Conservation (phyloP, 2,113 vertebrate species). For the Actenoides lindsayi region DNA sequence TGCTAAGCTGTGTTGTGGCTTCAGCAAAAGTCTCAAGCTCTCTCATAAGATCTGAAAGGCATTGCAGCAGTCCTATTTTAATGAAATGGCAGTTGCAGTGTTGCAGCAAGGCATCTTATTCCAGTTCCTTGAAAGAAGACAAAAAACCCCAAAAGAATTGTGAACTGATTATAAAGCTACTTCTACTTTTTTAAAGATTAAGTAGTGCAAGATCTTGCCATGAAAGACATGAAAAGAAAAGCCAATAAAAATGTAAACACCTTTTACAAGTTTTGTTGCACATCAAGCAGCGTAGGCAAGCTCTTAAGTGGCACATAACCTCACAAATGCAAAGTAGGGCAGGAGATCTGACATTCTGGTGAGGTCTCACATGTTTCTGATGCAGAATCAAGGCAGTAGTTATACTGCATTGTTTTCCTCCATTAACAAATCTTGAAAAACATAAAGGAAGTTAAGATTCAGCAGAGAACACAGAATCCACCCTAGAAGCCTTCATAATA, state of each 20-base stretch:
- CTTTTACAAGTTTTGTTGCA: background rate
- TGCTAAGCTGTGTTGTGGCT: background rate
- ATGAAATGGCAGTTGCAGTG: background rate
- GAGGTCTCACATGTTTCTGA: background rate
- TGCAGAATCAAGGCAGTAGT: rapidly evolving
- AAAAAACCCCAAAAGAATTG: background rate
- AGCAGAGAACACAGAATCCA: background rate
- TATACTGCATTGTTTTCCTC: background rate
- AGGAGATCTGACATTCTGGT: background rate
- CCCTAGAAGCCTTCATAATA: background rate
- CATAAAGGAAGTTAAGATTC: background rate
- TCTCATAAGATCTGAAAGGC: background rate
- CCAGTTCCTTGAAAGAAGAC: background rate
- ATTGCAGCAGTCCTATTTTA: background rate
- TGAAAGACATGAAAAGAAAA: background rate
- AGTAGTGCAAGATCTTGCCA: background rate
- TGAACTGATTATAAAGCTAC: background rate
- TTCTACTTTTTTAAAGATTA: background rate
- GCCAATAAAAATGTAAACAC: background rate
- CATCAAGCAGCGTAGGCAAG: background rate
- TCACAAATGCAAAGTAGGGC: background rate
- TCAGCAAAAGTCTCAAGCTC: background rate
- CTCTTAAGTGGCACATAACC: background rate
- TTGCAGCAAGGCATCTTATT: background rate
- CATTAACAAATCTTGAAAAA: background rate